A percentile compares a stretch with the other conserved stretches of the same genome.
Evolutionary conservation across 1,140 invertebrate genomes (phyloP).

Genomic region (Drosophila sturtevanti): DNA sequence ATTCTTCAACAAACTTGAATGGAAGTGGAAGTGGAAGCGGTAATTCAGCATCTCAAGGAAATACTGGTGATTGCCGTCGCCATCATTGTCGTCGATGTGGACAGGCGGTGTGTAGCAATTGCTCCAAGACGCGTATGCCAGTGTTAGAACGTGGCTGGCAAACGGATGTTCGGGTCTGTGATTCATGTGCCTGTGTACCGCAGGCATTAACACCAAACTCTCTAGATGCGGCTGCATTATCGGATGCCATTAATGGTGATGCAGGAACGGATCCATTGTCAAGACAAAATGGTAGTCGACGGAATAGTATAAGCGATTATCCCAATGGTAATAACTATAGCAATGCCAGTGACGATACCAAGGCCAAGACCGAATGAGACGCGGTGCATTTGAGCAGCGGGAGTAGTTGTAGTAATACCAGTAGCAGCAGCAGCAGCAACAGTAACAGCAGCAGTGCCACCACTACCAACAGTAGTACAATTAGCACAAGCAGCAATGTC

Average conservation of each 20-base stretch:
- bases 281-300: background rate
- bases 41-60: background rate
- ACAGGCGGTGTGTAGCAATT: constrained; percentile 87
- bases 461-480: constrained; percentile 27
- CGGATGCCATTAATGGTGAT: constrained; percentile 44
- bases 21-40: background rate
- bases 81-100: constrained; percentile 92
- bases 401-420: background rate
- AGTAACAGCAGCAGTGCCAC: constrained; percentile 29
- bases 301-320: constrained; percentile 14
- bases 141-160: constrained; percentile 89
- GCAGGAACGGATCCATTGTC: background rate
- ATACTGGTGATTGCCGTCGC: constrained; percentile 79
- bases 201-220: constrained; percentile 19
- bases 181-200: constrained; percentile 78
- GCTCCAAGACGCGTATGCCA: constrained; percentile 85
- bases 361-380: constrained; percentile 55
- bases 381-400: constrained; percentile 16
- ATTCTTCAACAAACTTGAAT: background rate
- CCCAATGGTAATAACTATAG: constrained; percentile 21
- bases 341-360: constrained; percentile 50
- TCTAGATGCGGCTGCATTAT: constrained; percentile 9
- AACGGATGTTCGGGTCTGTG: constrained; percentile 88
- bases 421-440: background rate
- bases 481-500: constrained; percentile 29